Base-by-base conservation (phyloP, 2,888 invertebrate genomes). In the Amiota mariae region DNA sequence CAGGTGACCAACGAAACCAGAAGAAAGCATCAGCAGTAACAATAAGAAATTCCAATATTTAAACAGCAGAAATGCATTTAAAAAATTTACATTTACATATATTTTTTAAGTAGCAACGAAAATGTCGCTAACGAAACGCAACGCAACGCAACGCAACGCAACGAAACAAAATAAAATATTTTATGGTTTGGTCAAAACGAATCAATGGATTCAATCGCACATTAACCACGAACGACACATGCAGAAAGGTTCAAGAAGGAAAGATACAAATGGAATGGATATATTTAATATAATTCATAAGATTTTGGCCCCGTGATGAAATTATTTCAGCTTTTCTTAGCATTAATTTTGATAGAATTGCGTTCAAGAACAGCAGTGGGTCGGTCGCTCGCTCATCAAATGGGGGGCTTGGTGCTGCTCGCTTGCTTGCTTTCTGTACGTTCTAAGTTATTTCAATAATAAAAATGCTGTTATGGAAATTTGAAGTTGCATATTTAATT, bases 21-120 rank as follows among this genome's bases (percentile, higher is more conserved):
- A 36, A 46, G 12, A 24, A 63, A 63, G 8, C 63, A 12, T 12
- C 13, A 46, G 13, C 63, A 12, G 46, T 13, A 18, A 63, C n/a
- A 63, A 18, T 46, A 46, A 63, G 67, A 72, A 74, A 67, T 67
- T 71, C 56, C 71, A 67, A 49, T 46, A 47, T 59, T 47, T 13
- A 61, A 77, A 78, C 85, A 80, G 73, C 75, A 76, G 75, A 85
- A 83, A 86, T 81, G 83, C 83, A 83, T 83, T 86, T 83, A 71
- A 71, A 46, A 77, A 79, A 83, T 83, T 85, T 74, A 85, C 81
- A 83, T 83, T 79, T 36, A 36, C 36, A 36, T 36, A 36, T 6
- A 36, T 36, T 36, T 36, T 79, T 79, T 79, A 78, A 84, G 77
- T 74, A 77, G 79, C 76, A 68, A 68, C 54, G 67, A 54, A 67